These are phyloP conservation scores for Tipula confusa DNA, from an alignment of 2,888 invertebrate genomes.

Conservation along the genomic window DNA sequence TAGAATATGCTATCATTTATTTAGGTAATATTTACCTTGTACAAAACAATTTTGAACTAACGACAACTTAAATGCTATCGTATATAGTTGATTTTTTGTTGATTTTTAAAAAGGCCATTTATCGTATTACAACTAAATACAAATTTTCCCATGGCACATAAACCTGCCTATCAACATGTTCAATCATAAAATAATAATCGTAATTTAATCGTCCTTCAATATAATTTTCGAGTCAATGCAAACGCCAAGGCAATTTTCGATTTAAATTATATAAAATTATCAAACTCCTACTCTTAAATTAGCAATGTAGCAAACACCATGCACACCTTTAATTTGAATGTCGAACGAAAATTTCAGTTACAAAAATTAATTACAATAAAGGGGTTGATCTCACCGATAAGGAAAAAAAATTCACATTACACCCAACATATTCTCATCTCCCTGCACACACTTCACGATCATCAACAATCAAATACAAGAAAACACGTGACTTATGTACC, in stretches of 20 bases:
- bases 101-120: too few species aligned
- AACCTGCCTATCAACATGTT: not conserved
- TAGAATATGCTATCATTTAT: too few species aligned
- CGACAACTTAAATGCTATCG: too few species aligned
- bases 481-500: not conserved
- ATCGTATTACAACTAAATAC: too few species aligned
- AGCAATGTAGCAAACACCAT: not conserved
- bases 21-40: too few species aligned
- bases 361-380: not conserved
- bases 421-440: not conserved
- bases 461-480: conserved; percentile 12
- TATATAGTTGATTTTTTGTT: too few species aligned
- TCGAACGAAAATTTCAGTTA: not conserved
- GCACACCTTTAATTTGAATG: conserved; percentile 3
- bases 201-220: not conserved
- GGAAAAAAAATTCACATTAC: not conserved
- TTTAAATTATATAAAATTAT: conserved; percentile 28
- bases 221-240: not conserved
- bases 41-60: too few species aligned
- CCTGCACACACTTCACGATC: not conserved
- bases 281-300: conserved; percentile 27
- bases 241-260: not conserved
- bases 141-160: not conserved
- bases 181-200: not conserved
- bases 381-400: conserved; percentile 13